Evolutionary conservation across 2,797 vertebrate species (phyloP), one percentile per base, ranked within the genome.

Genomic region (Enoplosus armatus): DNA sequence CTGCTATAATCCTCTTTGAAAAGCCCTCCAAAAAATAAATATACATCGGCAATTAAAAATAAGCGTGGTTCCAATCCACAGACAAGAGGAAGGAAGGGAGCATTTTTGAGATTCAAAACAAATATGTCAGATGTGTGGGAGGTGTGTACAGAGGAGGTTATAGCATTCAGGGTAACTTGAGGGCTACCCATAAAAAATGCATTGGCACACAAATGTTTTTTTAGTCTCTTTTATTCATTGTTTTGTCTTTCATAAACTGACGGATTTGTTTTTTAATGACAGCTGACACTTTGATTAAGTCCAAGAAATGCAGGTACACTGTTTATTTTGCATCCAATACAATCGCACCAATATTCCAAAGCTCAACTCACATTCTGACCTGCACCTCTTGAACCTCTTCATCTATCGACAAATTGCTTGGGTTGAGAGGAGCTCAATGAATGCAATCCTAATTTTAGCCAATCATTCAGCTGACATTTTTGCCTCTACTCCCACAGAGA

Each of bases 391-490:
- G 15, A 58, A 77, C 27, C 55, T 51, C 73, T 68, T 54, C 43
- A 47, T 63, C 18, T 61, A 54, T 70, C 10, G 4, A 31, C 31
- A 37, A 71, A 77, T 59, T 47, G 45, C 58, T 39, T 12, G 12
- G 22, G 50, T 81, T 35, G 68, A 22, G 27, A 68, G n/a, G 31
- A 35, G 62, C 58, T 65, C 26, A 48, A 54, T 62, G 24, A 53
- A 74, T 50, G 47, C 56, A 54, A 20, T 69, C 41, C 59, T 72
- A 68, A 67, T 68, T 63, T 54, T 8, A 79, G 43, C 55, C 50
- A 69, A 55, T 64, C 51, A 67, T 35, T 72, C 41, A 58, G 43
- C 45, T 85, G 63, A 47, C 69, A 73, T 79, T 62, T 74, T 73
- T 56, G 18, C 20, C 43, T 16, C 15, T 29, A 45, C 27, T 68